Conservation (phyloP, 2,113 vertebrate species). For the Illadopsis cleaveri region DNA sequence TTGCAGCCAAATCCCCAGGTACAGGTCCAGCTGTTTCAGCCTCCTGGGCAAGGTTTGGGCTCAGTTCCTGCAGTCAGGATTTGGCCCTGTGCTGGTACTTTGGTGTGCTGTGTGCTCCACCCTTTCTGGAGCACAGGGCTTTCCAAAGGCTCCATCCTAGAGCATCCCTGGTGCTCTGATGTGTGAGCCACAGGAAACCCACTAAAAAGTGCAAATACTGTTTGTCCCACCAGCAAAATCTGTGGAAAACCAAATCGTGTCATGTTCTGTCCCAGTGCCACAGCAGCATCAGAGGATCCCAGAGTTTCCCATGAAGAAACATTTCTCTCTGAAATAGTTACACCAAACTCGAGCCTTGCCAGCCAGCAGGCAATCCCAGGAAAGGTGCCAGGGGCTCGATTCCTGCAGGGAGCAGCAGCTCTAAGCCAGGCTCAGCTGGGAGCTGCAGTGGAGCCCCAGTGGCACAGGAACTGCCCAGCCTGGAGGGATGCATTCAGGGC, state of each 20-base stretch:
- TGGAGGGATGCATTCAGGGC: background rate
- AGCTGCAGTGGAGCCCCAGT: background rate
- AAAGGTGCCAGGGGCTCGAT: background rate
- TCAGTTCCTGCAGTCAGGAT: background rate
- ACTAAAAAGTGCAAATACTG: background rate
- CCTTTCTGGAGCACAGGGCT: background rate
- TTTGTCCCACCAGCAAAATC: background rate
- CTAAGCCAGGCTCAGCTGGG: background rate
- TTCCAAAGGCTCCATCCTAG: background rate
- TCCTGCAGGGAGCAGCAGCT: background rate
- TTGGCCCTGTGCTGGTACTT: background rate
- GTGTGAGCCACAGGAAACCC: background rate
- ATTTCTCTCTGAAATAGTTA: fast-evolving
- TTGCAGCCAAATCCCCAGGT: background rate
- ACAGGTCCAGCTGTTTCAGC: fast-evolving
- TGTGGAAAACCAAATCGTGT: background rate
- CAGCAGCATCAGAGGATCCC: background rate
- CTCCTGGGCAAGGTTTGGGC: background rate
- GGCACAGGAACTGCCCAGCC: background rate
- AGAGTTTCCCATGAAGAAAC: background rate
- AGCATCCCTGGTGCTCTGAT: background rate
- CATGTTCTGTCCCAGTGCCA: background rate
- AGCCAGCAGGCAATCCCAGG: background rate
- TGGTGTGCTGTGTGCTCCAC: background rate
- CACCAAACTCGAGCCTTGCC: background rate